A percentile compares a stretch with the other conserved stretches of the same genome.
Evolutionary conservation across 2,113 vertebrate species (phyloP).

Genomic region (Apteryx mantelli): DNA sequence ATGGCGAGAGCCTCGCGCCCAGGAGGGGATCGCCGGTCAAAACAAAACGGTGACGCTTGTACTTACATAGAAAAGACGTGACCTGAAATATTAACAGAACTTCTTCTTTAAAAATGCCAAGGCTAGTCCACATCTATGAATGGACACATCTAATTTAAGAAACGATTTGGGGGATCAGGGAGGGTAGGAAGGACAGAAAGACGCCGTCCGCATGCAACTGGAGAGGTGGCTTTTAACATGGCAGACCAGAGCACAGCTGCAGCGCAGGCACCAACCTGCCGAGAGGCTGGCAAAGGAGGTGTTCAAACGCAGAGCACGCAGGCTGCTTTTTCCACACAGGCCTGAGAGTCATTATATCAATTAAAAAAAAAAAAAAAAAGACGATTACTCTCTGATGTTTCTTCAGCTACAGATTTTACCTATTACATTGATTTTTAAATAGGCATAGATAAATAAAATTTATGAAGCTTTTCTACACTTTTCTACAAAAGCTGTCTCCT

Average conservation of each 20-base stretch:
- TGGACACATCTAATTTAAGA: background rate
- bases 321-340: background rate
- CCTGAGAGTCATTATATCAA: background rate
- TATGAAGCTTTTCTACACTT: background rate
- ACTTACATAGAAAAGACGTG: background rate
- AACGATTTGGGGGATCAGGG: background rate
- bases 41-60: background rate
- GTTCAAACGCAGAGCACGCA: background rate
- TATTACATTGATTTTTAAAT: background rate
- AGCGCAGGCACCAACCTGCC: background rate
- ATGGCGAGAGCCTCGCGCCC: no score
- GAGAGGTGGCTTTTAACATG: background rate
- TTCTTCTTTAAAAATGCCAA: background rate
- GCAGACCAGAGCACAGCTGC: background rate
- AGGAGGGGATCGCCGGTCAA: background rate
- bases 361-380: background rate
- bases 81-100: background rate
- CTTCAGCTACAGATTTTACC: background rate
- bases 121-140: background rate
- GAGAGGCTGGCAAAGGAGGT: background rate
- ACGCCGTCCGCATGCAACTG: background rate
- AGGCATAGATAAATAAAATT: background rate
- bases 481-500: background rate
- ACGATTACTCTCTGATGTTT: background rate
- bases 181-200: background rate